Percentiles rank a stretch among this genome's conserved stretches.
Evolutionary conservation across 2,797 vertebrate species (phyloP).

Genomic region (Catamblyrhynchus diadema): DNA sequence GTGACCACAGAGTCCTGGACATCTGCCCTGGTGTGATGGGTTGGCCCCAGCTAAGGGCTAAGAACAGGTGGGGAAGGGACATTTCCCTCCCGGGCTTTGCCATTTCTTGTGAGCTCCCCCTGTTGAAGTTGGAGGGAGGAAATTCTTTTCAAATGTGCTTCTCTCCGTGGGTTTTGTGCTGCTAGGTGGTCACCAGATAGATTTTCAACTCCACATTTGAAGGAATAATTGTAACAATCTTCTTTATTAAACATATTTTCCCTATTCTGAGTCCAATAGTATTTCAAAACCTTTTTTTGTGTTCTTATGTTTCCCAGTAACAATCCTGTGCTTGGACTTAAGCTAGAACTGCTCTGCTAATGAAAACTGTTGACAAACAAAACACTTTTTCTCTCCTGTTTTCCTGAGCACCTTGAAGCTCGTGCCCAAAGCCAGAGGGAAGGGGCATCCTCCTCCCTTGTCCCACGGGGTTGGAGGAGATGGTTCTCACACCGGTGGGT

Average conservation of each 20-base stretch:
- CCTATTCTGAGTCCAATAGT: accelerated
- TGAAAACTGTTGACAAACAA: background rate
- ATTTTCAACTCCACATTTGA: background rate
- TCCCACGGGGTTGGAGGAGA: background rate
- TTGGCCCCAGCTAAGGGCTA: background rate
- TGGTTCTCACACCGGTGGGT: background rate
- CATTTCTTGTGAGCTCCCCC: background rate
- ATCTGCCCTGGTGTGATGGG: background rate
- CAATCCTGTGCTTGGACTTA: background rate
- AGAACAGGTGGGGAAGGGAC: background rate
- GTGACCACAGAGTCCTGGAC: accelerated
- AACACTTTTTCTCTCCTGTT: background rate
- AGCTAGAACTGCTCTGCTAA: background rate
- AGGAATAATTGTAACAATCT: background rate
- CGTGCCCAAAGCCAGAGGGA: background rate
- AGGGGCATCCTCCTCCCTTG: background rate
- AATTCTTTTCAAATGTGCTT: background rate
- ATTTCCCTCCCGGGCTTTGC: background rate
- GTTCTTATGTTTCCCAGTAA: background rate
- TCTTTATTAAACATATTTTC: background rate
- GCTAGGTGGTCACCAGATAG: background rate
- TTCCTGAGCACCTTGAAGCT: background rate
- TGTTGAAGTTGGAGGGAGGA: background rate
- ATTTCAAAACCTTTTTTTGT: background rate
- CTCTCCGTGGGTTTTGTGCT: background rate